Conservation (phyloP, 2,113 vertebrate genomes). For the Peromyscus leucopus region DNA sequence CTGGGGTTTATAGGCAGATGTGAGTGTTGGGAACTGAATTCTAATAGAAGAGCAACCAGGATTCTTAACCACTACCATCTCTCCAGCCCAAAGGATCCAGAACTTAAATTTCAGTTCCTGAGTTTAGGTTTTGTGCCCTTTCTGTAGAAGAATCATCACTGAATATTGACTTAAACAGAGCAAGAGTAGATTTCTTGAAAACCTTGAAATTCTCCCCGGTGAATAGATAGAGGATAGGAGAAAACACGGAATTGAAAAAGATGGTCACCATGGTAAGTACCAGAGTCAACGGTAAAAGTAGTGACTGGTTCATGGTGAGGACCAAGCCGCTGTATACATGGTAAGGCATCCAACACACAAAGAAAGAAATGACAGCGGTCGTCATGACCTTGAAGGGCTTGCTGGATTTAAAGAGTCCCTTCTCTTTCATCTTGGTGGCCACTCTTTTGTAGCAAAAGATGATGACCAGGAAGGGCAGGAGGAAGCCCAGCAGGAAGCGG, state of each 20-base stretch:
- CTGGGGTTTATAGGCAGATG: background rate
- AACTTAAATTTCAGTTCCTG: constrained; percentile 55
- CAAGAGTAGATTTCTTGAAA: constrained; percentile 79
- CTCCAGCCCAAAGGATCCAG: background rate
- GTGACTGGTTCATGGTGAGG: background rate
- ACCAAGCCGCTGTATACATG: constrained; percentile 83
- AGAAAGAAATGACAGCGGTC: constrained; percentile 89
- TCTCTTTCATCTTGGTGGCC: constrained; percentile 86
- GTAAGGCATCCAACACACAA: constrained; percentile 91
- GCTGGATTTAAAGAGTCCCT: constrained; percentile 86
- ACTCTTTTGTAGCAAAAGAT: constrained; percentile 88
- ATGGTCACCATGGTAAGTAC: constrained; percentile 21
- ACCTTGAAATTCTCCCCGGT: constrained; percentile 79
- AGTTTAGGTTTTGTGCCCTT: constrained; percentile 66
- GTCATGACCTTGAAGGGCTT: constrained; percentile 92
- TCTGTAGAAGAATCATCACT: constrained; percentile 65
- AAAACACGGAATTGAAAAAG: constrained; percentile 80
- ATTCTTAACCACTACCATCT: background rate
- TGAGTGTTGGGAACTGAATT: background rate
- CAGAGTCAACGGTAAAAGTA: background rate
- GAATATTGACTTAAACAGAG: constrained; percentile 76
- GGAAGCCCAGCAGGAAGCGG: constrained; percentile 85
- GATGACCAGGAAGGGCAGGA: constrained; percentile 89
- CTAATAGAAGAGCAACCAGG: background rate
- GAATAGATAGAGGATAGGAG: constrained; percentile 80